phyloP scores from a whole-genome alignment of 2,888 invertebrate genomes.

The Argyresthia albistria region DNA sequence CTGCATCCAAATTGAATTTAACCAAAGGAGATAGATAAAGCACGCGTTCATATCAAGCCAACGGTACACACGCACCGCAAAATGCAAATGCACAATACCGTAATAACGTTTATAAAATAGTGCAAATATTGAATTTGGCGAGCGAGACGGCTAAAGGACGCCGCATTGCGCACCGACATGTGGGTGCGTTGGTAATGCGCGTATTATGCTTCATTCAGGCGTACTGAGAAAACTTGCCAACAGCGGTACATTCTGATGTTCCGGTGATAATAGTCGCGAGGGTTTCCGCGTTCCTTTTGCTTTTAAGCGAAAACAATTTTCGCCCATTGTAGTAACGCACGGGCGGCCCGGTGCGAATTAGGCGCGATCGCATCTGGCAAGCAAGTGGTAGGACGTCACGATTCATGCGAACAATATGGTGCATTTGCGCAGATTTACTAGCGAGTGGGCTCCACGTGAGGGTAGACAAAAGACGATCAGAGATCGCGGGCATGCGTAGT shows the following conservation, averaged over 20 bases:
- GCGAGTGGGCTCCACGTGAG: constrained; percentile 9
- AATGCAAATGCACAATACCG: constrained; percentile 22
- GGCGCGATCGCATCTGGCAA: constrained; percentile 30
- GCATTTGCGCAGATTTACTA: constrained; percentile 14
- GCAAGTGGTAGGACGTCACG: constrained; percentile 22
- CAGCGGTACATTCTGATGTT: neutral
- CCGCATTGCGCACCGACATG: neutral
- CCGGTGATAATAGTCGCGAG: neutral
- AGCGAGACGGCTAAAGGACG: constrained; percentile 1
- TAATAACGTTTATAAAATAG: constrained; percentile 32
- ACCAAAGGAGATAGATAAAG: constrained; percentile 52
- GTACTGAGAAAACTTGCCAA: neutral
- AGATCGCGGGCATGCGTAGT: neutral
- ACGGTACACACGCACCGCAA: constrained; percentile 37
- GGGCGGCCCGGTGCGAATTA: constrained; percentile 21
- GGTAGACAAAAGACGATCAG: constrained; percentile 4
- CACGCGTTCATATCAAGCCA: constrained; percentile 38
- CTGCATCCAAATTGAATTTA: constrained; percentile 50
- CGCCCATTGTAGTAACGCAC: neutral
- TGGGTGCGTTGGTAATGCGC: neutral
- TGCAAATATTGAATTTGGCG: constrained; percentile 42
- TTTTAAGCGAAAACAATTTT: constrained; percentile 3
- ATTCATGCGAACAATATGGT: constrained; percentile 20
- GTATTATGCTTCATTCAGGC: neutral
- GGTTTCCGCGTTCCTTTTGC: constrained; percentile 5